Percentiles rank a stretch among this genome's conserved stretches.
Conservation (phyloP, 2,888 invertebrate species). For the Timema cristinae region DNA sequence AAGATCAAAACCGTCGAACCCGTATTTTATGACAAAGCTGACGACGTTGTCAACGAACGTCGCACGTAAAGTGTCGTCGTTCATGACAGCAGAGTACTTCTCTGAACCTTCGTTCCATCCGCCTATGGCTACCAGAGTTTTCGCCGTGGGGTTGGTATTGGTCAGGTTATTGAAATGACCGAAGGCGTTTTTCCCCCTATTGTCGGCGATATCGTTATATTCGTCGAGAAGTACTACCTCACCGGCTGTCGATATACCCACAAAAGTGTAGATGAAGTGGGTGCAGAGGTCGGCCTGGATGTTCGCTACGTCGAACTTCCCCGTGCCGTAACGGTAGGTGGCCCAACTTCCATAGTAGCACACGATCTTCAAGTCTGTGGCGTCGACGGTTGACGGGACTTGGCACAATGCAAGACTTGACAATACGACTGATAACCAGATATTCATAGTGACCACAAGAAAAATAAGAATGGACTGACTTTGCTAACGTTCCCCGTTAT, state of each 20-base stretch:
- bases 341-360: slow-evolving; percentile 12
- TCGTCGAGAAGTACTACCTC: slow-evolving; percentile 4
- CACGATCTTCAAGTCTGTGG: neutral
- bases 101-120: slow-evolving; percentile 64
- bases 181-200: slow-evolving; percentile 2
- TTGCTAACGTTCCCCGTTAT: no score
- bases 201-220: slow-evolving; percentile 9
- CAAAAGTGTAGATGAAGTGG: slow-evolving; percentile 5
- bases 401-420: no score
- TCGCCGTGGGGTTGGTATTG: slow-evolving; percentile 47
- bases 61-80: slow-evolving; percentile 44
- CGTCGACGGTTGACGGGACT: neutral
- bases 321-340: neutral
- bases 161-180: neutral
- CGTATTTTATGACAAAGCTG: slow-evolving; percentile 51
- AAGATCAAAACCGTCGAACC: slow-evolving; percentile 67
- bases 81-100: slow-evolving; percentile 52
- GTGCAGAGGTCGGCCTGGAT: slow-evolving; percentile 8
- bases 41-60: slow-evolving; percentile 51
- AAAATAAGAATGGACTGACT: neutral
- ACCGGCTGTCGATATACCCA: slow-evolving; percentile 4
- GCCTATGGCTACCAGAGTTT: slow-evolving; percentile 61
- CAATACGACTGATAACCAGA: neutral
- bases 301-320: slow-evolving; percentile 7
- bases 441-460: neutral